Conservation (phyloP, 2,797 vertebrate species). For the Mycteria americana region DNA sequence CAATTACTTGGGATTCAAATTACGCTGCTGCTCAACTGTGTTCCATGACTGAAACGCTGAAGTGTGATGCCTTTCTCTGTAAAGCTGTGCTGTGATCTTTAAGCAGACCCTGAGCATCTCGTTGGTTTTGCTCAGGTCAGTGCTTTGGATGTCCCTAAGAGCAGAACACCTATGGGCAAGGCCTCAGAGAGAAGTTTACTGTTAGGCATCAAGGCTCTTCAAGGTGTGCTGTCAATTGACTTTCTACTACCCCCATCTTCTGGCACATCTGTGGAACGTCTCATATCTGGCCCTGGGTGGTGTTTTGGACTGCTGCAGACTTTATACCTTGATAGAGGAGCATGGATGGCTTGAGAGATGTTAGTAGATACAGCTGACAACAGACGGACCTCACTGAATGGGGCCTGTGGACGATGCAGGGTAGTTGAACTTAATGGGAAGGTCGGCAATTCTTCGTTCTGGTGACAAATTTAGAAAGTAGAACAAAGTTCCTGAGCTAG, state of each 20-base stretch:
- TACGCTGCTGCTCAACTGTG: background rate
- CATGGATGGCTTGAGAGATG: background rate
- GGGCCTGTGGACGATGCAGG: background rate
- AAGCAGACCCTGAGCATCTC: background rate
- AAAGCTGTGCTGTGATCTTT: background rate
- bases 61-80: background rate
- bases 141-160: background rate
- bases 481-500: background rate
- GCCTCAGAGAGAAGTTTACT: background rate
- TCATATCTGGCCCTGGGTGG: background rate
- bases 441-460: background rate
- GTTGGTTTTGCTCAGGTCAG: background rate
- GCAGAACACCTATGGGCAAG: background rate
- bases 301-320: background rate
- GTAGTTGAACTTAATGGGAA: background rate
- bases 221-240: background rate
- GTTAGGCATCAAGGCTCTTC: background rate
- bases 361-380: background rate
- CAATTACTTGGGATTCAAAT: background rate
- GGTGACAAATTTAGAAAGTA: background rate
- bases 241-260: background rate
- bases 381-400: fast-evolving
- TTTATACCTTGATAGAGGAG: background rate
- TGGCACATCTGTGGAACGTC: too few relatives aligned
- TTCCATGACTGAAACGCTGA: background rate